Evolutionary conservation across 2,797 vertebrate species (phyloP).

Genomic region (Margarornis squamiger): DNA sequence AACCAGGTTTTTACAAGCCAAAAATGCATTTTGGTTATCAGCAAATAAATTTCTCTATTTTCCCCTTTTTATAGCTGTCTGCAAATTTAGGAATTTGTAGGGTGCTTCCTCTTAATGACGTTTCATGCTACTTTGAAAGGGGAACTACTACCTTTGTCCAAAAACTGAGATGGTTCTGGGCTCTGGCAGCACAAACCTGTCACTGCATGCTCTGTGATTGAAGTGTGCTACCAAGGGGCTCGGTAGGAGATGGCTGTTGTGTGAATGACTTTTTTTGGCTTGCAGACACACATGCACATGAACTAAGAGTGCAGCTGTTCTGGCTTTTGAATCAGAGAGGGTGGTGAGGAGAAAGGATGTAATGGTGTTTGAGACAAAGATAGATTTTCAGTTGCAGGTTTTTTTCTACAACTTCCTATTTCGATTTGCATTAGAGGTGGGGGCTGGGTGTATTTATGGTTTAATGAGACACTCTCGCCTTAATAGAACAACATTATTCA

Average conservation of each 20-base stretch:
- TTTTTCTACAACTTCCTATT: conserved; percentile 38
- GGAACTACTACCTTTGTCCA: neutral
- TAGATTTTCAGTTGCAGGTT: neutral
- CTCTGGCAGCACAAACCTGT: neutral
- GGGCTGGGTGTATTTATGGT: neutral
- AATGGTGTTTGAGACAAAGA: neutral
- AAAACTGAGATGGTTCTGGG: neutral
- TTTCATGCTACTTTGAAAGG: neutral
- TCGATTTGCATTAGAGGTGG: conserved; percentile 30
- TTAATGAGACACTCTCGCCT: conserved; percentile 17
- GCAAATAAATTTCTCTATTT: neutral
- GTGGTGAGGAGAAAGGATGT: neutral
- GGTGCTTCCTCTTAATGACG: neutral
- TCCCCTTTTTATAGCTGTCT: neutral
- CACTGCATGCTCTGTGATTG: fast-evolving
- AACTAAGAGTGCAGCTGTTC: neutral
- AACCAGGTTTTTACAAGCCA: neutral
- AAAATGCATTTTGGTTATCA: neutral
- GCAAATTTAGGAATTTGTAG: neutral
- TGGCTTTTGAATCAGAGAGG: neutral
- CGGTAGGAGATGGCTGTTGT: neutral
- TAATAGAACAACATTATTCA: conserved; percentile 55
- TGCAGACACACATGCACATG: neutral
- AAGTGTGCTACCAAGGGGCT: fast-evolving
- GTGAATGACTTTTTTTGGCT: neutral